phyloP scores from a whole-genome alignment of 2,797 vertebrate species.

The Anolis apletophallus region DNA sequence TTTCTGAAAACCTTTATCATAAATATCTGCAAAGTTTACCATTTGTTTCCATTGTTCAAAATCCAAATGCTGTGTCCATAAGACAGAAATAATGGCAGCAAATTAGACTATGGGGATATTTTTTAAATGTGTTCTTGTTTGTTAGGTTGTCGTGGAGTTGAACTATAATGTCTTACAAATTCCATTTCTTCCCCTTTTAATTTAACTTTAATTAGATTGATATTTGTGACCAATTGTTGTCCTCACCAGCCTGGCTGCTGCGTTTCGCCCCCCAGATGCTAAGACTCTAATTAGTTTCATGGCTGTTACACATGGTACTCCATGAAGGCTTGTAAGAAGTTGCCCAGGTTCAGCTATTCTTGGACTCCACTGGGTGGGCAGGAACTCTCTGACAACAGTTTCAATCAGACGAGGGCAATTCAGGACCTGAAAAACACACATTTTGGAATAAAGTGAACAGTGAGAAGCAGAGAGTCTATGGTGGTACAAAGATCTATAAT shows the following conservation, averaged over 20 bases:
- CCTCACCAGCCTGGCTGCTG: constrained; percentile 91
- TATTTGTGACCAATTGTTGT: constrained; percentile 5
- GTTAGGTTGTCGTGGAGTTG: background rate
- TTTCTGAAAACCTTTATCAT: background rate
- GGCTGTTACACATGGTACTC: constrained; percentile 84
- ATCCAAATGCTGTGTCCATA: background rate
- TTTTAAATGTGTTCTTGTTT: background rate
- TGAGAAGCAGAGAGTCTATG: background rate
- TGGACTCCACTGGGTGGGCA: constrained; percentile 87
- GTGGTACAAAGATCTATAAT: background rate
- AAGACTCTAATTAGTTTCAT: constrained; percentile 94
- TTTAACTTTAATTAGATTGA: background rate
- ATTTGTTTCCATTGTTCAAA: background rate
- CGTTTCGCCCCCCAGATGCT: constrained; percentile 89
- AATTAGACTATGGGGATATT: background rate
- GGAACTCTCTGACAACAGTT: constrained; percentile 89
- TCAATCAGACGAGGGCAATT: constrained; percentile 92
- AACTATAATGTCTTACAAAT: constrained; percentile 11
- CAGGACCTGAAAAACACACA: constrained; percentile 81
- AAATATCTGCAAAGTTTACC: background rate
- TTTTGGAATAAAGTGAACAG: background rate
- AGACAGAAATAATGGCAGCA: background rate
- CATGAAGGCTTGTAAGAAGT: constrained; percentile 80
- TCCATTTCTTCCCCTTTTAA: background rate
- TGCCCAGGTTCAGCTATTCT: constrained; percentile 59